Evolutionary conservation across 1,140 invertebrate species (phyloP).

Genomic region (Zaprionus capensis): DNA sequence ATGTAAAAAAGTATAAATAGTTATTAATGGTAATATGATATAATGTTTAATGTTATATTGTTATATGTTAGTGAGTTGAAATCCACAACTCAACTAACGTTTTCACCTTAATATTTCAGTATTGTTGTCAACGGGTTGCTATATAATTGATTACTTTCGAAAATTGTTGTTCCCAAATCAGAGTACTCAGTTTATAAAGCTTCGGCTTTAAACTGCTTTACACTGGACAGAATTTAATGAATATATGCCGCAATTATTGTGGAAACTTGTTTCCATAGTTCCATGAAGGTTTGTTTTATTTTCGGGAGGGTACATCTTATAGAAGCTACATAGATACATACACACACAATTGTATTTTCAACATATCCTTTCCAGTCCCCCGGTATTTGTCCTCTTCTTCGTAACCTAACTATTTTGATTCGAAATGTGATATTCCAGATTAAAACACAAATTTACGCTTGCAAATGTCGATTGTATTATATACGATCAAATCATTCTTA

Average conservation of each 20-base stretch:
- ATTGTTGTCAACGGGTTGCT: not conserved
- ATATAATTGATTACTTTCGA: not conserved
- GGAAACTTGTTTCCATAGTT: slow-evolving; percentile 1
- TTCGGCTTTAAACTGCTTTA: not conserved
- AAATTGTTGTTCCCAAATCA: not conserved
- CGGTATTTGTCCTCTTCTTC: too few relatives aligned
- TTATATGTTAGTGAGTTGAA: not conserved
- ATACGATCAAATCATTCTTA: not conserved
- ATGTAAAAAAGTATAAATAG: not conserved
- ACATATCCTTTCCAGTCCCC: too few relatives aligned
- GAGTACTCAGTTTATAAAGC: not conserved
- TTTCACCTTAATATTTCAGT: not conserved
- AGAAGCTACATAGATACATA: not conserved
- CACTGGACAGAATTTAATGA: not conserved
- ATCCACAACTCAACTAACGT: not conserved
- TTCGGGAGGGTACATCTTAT: not conserved
- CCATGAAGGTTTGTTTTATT: not conserved
- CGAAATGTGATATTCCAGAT: not conserved
- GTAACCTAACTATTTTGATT: not conserved
- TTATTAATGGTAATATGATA: not conserved
- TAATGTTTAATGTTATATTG: not conserved
- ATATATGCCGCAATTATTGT: not conserved
- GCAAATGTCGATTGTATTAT: not conserved
- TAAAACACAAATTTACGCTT: not conserved
- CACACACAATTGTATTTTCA: too few relatives aligned